Percentiles rank a stretch among this genome's conserved stretches.
Conservation (phyloP, 2,797 vertebrate species). For the Bryconaethiops microstoma region DNA sequence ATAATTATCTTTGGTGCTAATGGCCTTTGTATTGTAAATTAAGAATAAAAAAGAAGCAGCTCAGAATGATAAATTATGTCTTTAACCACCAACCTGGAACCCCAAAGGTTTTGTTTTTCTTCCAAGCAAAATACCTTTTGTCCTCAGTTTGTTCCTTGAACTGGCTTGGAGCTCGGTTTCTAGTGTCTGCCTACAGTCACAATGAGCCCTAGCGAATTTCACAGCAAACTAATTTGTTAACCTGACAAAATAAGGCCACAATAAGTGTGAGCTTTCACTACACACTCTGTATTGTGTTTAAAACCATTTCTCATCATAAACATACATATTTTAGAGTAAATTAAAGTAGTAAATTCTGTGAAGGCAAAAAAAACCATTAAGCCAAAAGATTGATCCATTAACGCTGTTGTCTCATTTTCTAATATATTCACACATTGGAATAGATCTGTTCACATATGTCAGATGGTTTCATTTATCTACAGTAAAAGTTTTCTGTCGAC, state of each 20-base stretch:
- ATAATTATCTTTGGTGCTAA: too few species aligned
- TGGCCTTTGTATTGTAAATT: too few species aligned
- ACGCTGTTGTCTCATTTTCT: background rate
- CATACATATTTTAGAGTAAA: too few species aligned
- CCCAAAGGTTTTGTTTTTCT: too few species aligned
- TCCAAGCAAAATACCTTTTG: too few species aligned
- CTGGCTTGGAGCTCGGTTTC: too few species aligned
- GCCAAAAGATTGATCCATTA: background rate
- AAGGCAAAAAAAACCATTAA: background rate
- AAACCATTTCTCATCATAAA: too few species aligned
- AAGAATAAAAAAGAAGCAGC: too few species aligned
- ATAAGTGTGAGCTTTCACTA: background rate
- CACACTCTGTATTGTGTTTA: background rate
- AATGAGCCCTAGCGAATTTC: constrained; percentile 54
- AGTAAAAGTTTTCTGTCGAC: background rate
- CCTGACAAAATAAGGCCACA: constrained; percentile 30
- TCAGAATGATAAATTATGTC: too few species aligned
- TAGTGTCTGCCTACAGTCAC: constrained; percentile 52
- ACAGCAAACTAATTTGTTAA: constrained; percentile 34
- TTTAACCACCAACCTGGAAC: too few species aligned
- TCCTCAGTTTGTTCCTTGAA: too few species aligned
- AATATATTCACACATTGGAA: background rate
- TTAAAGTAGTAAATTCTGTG: too few species aligned
- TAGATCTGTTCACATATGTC: background rate
- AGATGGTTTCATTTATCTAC: background rate